Percentiles rank a stretch among this genome's conserved stretches.
These are phyloP conservation scores for Prorops nasuta DNA, from an alignment of 1,140 invertebrate species.

Conservation along the genomic window DNA sequence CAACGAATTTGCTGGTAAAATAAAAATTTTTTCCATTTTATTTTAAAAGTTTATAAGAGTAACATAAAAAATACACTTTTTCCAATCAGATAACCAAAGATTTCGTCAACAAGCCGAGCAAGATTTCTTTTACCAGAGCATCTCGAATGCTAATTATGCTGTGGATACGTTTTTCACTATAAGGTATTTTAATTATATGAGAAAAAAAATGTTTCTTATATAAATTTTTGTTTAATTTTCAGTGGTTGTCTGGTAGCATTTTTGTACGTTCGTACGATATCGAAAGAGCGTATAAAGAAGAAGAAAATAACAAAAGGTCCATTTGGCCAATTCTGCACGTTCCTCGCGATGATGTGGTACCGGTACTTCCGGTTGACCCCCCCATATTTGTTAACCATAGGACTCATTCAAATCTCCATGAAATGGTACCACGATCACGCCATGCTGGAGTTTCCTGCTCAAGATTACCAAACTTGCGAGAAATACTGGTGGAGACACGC, in stretches of 20 bases:
- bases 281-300: conserved; percentile 35
- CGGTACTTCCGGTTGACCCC: conserved; percentile 47
- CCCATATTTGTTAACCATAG: conserved; percentile 45
- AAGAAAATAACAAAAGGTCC: conserved; percentile 31
- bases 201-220: not conserved
- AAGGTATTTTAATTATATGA: conserved; percentile 32
- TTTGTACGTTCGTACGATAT: conserved; percentile 47
- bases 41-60: conserved; percentile 1
- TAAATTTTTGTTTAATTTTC: not conserved
- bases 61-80: conserved; percentile 1
- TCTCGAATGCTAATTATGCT: conserved; percentile 47
- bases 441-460: conserved; percentile 37
- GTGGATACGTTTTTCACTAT: conserved; percentile 56
- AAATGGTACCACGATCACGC: conserved; percentile 40
- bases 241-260: conserved; percentile 52
- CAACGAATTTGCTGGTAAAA: conserved; percentile 45
- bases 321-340: conserved; percentile 38
- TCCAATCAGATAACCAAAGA: conserved; percentile 43
- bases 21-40: conserved; percentile 6
- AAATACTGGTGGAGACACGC: conserved; percentile 54
- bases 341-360: conserved; percentile 44
- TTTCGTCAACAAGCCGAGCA: conserved; percentile 37
- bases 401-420: conserved; percentile 36
- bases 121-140: conserved; percentile 48
- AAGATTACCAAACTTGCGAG: conserved; percentile 45